These are phyloP conservation scores for Papilio helenus DNA, from an alignment of 1,140 invertebrate genomes.

Conservation along the genomic window DNA sequence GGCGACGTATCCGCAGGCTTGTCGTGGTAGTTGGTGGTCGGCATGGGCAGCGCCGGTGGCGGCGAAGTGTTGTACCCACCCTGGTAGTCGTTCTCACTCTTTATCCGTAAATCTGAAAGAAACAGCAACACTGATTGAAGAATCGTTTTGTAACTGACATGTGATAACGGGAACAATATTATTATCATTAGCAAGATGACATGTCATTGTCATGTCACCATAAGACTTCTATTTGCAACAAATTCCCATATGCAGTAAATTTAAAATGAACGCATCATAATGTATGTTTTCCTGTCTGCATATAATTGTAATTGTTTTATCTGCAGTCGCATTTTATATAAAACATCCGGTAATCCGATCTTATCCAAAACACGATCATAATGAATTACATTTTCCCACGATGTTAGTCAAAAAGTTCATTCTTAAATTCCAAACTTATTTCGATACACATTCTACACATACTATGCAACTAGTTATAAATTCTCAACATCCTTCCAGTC, in stretches of 20 bases:
- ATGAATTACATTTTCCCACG: constrained; percentile 17
- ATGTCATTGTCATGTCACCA: too few relatives aligned
- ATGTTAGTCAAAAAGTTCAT: neutral
- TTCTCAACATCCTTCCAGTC: too few relatives aligned
- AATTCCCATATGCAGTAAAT: neutral
- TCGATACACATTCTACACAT: too few relatives aligned
- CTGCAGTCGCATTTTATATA: neutral
- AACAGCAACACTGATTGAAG: neutral
- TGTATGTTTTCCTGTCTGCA: constrained; percentile 2
- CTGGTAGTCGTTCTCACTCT: constrained; percentile 84
- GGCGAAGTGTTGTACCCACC: constrained; percentile 78
- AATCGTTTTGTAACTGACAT: neutral
- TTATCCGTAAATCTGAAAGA: constrained; percentile 83
- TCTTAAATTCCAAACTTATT: neutral
- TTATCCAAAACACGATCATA: constrained; percentile 8
- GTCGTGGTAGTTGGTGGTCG: constrained; percentile 79
- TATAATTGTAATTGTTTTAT: neutral
- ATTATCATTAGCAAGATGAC: too few relatives aligned
- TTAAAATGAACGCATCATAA: neutral
- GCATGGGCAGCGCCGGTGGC: constrained; percentile 80
- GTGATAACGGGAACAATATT: too few relatives aligned
- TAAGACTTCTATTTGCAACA: neutral
- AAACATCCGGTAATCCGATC: neutral
- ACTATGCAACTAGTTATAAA: too few relatives aligned
- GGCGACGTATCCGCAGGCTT: constrained; percentile 81